Percentiles rank a stretch among this genome's conserved stretches.
Evolutionary conservation across 1,140 invertebrate species (phyloP).

Genomic region (Bombyx mori): DNA sequence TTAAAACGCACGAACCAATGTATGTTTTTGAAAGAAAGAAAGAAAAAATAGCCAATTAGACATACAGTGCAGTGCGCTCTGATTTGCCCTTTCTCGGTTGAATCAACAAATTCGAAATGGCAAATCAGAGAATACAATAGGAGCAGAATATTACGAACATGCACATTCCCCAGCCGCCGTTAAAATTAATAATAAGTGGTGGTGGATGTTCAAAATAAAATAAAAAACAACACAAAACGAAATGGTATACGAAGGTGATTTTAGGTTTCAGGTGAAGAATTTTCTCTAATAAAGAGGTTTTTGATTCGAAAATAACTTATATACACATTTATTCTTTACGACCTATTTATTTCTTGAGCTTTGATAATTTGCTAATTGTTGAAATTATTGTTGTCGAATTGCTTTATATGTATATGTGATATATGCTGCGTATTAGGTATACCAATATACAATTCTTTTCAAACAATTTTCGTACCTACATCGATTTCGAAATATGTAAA

Average conservation of each 20-base stretch:
- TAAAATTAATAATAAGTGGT: conserved; percentile 52
- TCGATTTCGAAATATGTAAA: conserved; percentile 6
- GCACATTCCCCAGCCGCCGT: conserved; percentile 69
- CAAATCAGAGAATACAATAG: conserved; percentile 28
- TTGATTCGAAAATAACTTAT: too few relatives aligned
- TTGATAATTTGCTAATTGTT: too few relatives aligned
- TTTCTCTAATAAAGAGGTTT: conserved; percentile 4
- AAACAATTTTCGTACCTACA: too few relatives aligned
- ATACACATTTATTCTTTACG: too few relatives aligned
- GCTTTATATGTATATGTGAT: too few relatives aligned
- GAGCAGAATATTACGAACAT: conserved; percentile 40
- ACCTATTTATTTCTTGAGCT: too few relatives aligned
- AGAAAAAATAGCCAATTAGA: conserved; percentile 20
- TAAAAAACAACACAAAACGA: conserved; percentile 48
- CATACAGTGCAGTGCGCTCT: conserved; percentile 16
- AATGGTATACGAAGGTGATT: conserved; percentile 13
- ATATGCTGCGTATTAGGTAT: too few relatives aligned
- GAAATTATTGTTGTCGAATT: too few relatives aligned
- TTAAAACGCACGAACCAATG: too few relatives aligned
- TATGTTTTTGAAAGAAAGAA: too few relatives aligned
- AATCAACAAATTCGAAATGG: conserved; percentile 21
- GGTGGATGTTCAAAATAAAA: conserved; percentile 50
- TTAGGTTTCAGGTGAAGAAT: conserved; percentile 43
- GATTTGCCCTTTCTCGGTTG: conserved; percentile 26
- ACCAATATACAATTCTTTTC: too few relatives aligned